Conservation (phyloP, 2,797 vertebrate genomes). For the Acanthiza pusilla region DNA sequence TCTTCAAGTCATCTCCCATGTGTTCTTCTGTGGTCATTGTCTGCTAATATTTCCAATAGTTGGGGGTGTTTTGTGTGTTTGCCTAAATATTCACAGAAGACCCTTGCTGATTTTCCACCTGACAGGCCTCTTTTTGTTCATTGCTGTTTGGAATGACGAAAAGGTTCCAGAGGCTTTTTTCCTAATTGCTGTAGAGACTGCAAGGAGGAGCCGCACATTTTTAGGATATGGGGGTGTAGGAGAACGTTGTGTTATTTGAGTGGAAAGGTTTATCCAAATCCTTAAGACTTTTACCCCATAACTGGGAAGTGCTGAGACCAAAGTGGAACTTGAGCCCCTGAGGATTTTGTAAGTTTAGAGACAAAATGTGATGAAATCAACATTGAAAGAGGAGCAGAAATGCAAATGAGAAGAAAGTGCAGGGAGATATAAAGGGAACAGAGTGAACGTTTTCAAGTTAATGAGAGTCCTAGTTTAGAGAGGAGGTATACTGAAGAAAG, state of each 20-base stretch:
- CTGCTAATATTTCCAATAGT: not conserved
- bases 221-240: not conserved
- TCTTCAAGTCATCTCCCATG: not conserved
- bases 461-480: not conserved
- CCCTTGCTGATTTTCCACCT: not conserved
- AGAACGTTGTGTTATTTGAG: not conserved
- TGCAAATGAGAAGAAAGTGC: not conserved
- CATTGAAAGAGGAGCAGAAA: not conserved
- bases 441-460: not conserved
- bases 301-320: not conserved
- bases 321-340: not conserved
- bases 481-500: not conserved
- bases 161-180: not conserved
- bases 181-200: not conserved
- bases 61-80: rapidly evolving
- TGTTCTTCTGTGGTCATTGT: not conserved
- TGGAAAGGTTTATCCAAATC: not conserved
- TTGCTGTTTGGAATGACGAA: not conserved
- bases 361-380: not conserved
- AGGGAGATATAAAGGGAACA: not conserved
- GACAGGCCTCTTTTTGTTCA: not conserved
- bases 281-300: not conserved
- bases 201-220: not conserved
- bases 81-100: not conserved
- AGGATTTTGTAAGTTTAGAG: not conserved